Base-by-base conservation (phyloP, 2,113 vertebrate species). In the Hylia prasina region DNA sequence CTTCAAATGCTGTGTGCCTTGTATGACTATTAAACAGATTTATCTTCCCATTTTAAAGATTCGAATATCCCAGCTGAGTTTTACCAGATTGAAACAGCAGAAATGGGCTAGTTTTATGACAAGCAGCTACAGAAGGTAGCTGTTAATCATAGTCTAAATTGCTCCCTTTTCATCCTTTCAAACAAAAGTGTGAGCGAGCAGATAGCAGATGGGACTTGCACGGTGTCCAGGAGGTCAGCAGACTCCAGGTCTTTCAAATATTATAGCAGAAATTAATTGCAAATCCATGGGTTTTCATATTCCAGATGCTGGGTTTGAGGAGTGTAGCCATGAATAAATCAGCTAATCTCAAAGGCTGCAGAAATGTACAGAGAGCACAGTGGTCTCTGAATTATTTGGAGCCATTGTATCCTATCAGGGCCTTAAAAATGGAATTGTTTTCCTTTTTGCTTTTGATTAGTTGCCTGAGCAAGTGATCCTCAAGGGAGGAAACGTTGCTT, bases 161-260 rank as follows among this genome's bases (percentile, higher is more conserved):
- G 33, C 40, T 89, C 64, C 40, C 40, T 66, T 68, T 94, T 90
- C 79, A 57, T 83, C 72, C 68, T 83, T 94, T 87, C 71, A 78
- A 86, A 90, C 75, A 75, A 87, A 96, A 90, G 90, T 90, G 44
- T 60, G 76, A 87, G 76, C 0, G 40, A 96, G 42, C 71, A 81
- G 84, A 83, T 81, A 95, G 85, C 94, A 96, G 96, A 95, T 93
- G 92, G 96, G 80, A 64, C 72, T 87, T 93, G 42, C 70, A 11
- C 13, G 2, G 45, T 87, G 73, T 95, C 95, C 89, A 81, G 81
- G 83, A 94, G 91, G 96, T 96, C 93, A 91, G 69, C 76, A 81
- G 85, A 48, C 56, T 93, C 39, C 54, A 78, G 66, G 68, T 90
- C 92, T 93, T 96, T 93, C 82, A 75, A 44, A 90, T 86, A 90